Evolutionary conservation across 2,113 vertebrate species (phyloP).

Genomic region (Dromiciops gliroides): DNA sequence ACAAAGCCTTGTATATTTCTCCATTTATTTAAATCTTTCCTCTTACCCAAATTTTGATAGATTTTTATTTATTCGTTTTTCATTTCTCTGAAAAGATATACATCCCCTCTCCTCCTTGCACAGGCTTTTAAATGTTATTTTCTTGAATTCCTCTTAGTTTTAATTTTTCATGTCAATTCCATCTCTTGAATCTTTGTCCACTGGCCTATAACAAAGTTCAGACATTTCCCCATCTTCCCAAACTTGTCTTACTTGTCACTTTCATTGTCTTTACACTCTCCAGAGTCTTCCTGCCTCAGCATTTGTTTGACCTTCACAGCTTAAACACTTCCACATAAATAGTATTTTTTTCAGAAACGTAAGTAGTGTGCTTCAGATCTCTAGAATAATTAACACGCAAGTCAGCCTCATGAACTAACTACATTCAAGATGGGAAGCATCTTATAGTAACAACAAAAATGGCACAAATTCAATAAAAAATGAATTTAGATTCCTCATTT

Average conservation of each 20-base stretch:
- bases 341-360: background rate
- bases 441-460: slow-evolving; percentile 1
- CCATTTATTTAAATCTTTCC: background rate
- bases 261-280: background rate
- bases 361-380: slow-evolving; percentile 7
- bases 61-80: background rate
- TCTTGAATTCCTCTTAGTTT: background rate
- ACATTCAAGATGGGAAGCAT: slow-evolving; percentile 43
- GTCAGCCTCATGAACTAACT: background rate
- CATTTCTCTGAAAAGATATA: slow-evolving; percentile 23
- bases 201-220: slow-evolving; percentile 18
- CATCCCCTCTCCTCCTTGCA: background rate
- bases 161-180: background rate
- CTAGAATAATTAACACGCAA: slow-evolving; percentile 58
- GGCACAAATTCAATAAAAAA: slow-evolving; percentile 46
- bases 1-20: background rate
- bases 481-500: slow-evolving; percentile 53
- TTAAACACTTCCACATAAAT: background rate
- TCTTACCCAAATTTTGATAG: slow-evolving; percentile 6
- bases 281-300: background rate
- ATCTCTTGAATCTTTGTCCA: background rate
- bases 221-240: slow-evolving; percentile 9
- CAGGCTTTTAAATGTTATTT: background rate
- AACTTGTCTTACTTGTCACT: slow-evolving; percentile 13
- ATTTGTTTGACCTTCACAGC: slow-evolving; percentile 33